Conservation (phyloP, 2,113 vertebrate genomes). For the Climacteris rufus region DNA sequence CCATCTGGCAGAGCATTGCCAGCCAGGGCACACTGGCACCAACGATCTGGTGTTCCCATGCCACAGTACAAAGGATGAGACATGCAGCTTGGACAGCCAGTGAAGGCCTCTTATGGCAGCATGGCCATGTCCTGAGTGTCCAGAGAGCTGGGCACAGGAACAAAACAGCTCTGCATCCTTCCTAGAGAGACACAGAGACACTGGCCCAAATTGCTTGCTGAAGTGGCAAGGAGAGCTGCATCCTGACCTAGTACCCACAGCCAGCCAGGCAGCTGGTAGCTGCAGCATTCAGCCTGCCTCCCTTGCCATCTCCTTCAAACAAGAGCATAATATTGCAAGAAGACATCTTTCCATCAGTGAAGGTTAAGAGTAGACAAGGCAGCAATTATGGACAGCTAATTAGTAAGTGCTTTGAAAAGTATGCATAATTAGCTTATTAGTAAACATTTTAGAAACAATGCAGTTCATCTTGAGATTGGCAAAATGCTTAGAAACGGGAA, state of each 20-base stretch:
- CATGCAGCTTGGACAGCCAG: accelerated
- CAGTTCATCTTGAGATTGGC: conserved; percentile 34
- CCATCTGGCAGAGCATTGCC: accelerated
- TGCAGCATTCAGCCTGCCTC: background rate
- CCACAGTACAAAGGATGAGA: background rate
- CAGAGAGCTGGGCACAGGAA: background rate
- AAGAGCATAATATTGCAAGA: background rate
- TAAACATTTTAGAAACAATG: conserved; percentile 45
- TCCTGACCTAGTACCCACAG: background rate
- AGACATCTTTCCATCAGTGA: background rate
- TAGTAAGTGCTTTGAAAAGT: conserved; percentile 45
- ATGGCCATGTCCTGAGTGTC: background rate
- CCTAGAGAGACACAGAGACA: background rate
- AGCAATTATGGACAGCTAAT: conserved; percentile 58
- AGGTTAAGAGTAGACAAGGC: conserved; percentile 65
- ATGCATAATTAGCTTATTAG: conserved; percentile 35
- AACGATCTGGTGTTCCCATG: background rate
- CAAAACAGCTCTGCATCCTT: background rate
- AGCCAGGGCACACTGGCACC: background rate
- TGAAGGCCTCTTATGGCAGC: background rate
- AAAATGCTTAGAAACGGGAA: conserved; percentile 28
- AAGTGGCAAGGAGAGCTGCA: background rate
- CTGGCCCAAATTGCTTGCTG: background rate
- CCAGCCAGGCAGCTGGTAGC: background rate
- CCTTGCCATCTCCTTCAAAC: background rate